Evolutionary conservation across 1,140 invertebrate genomes (phyloP).

Genomic region (honey bee (Apis mellifera)): Amel_HAv3.1 CM009942.2:7815001-7815500

Average conservation of each 20-base stretch:
- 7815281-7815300: no score
- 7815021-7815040: neutral
- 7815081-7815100: neutral
- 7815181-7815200: neutral
- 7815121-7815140: constrained; percentile 1
- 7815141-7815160: neutral
- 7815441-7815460: neutral
- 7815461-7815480: neutral
- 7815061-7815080: neutral
- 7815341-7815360: no score
- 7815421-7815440: neutral
- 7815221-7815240: no score
- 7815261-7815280: neutral
- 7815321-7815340: no score
- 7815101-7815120: neutral
- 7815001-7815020: neutral
- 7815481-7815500: neutral
- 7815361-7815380: no score
- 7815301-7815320: no score
- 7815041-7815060: neutral
- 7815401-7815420: no score
- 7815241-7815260: neutral
- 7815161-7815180: neutral
- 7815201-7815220: no score
- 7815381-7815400: no score